phyloP scores from a whole-genome alignment of 2,888 invertebrate species.

The Aricia artaxerxes region DNA sequence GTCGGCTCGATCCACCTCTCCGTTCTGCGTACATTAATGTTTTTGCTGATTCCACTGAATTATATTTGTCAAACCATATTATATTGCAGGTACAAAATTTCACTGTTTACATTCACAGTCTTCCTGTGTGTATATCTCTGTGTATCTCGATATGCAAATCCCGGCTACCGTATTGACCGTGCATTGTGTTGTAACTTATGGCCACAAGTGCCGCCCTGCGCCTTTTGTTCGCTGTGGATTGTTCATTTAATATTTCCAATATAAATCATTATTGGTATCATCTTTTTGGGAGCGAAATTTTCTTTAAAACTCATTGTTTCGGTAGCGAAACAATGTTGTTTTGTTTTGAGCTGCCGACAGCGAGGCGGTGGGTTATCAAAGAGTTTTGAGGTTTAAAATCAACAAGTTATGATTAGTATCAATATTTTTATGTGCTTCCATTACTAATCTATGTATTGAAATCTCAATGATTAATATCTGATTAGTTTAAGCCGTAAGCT shows the following conservation, averaged over 20 bases:
- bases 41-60: no score
- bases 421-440: not conserved
- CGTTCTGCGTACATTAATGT: no score
- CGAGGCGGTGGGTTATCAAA: not conserved
- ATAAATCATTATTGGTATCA: slow-evolving; percentile 33
- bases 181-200: slow-evolving; percentile 70
- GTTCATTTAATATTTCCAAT: slow-evolving; percentile 33
- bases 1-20: no score
- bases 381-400: not conserved
- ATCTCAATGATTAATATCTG: not conserved
- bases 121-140: not conserved
- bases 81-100: not conserved
- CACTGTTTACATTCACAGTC: not conserved
- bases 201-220: slow-evolving; percentile 37
- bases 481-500: no score
- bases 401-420: not conserved
- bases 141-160: slow-evolving; percentile 68
- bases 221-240: slow-evolving; percentile 24
- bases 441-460: not conserved
- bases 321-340: not conserved
- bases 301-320: slow-evolving; percentile 19
- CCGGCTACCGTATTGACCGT: slow-evolving; percentile 67
- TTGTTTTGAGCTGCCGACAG: not conserved
- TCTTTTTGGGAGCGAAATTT: slow-evolving; percentile 19
- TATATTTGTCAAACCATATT: no score